Evolutionary conservation across 2,113 vertebrate species (phyloP).

Genomic region (Melanostigma gelatinosum): DNA sequence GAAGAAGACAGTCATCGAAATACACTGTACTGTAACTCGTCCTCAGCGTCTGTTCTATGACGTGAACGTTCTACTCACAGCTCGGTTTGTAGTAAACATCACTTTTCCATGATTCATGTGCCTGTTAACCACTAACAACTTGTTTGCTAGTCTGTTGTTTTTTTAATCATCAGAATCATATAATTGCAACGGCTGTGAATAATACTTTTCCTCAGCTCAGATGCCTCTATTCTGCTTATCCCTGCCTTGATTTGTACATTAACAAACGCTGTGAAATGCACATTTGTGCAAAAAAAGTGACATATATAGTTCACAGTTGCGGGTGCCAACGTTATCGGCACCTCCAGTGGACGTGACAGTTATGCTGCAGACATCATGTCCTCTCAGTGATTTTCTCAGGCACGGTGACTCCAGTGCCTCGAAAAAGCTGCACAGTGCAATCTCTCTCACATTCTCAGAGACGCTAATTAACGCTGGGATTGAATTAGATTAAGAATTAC

Average conservation of each 20-base stretch:
- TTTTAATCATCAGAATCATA: conserved; percentile 13
- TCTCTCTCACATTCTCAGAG: conserved; percentile 75
- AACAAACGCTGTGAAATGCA: conserved; percentile 45
- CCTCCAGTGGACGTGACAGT: conserved; percentile 69
- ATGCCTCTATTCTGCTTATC: conserved; percentile 17
- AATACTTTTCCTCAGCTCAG: conserved; percentile 14
- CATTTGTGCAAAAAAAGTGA: conserved; percentile 28
- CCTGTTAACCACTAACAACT: conserved; percentile 38
- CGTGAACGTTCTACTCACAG: conserved; percentile 22
- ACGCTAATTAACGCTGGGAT: conserved; percentile 80
- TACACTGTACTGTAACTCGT: conserved; percentile 6
- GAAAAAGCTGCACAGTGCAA: conserved; percentile 74
- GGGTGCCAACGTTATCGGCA: conserved; percentile 63
- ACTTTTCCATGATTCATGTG: conserved; percentile 53
- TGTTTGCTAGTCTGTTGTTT: conserved; percentile 8
- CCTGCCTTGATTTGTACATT: conserved; percentile 12
- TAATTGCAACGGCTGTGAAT: conserved; percentile 31
- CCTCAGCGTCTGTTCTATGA: conserved; percentile 31
- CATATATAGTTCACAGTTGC: conserved; percentile 53
- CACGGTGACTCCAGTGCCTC: conserved; percentile 66
- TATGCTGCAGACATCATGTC: conserved; percentile 69
- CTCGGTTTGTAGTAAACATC: conserved; percentile 39
- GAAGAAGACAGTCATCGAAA: not conserved
- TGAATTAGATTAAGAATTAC: conserved; percentile 81
- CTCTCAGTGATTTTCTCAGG: conserved; percentile 72